phyloP scores from a whole-genome alignment of 2,888 invertebrate genomes.

The Pilophorus perplexus region DNA sequence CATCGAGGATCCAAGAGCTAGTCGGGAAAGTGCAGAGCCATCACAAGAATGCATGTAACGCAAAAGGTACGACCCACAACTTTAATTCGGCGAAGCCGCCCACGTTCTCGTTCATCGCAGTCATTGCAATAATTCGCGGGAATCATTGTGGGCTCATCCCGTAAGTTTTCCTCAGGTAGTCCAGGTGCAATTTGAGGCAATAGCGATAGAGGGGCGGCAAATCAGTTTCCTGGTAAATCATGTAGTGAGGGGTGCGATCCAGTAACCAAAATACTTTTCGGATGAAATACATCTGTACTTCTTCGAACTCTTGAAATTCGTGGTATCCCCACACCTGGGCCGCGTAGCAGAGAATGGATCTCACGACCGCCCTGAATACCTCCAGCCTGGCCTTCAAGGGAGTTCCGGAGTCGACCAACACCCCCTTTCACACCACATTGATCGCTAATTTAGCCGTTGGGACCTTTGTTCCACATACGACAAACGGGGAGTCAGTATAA shows the following conservation, averaged over 20 bases:
- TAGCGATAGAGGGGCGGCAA: not conserved
- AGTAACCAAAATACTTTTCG: conserved; percentile 17
- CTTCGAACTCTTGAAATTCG: not conserved
- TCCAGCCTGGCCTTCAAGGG: conserved; percentile 1
- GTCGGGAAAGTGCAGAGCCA: too few species aligned
- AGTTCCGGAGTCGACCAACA: too few species aligned
- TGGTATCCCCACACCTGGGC: conserved; percentile 23
- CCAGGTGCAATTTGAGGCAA: conserved; percentile 11
- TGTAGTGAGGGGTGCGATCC: not conserved
- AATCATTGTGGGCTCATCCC: not conserved
- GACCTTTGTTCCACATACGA: too few species aligned
- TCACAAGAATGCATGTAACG: too few species aligned
- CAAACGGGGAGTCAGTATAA: too few species aligned
- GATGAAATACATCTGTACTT: conserved; percentile 5
- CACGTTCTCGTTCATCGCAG: too few species aligned
- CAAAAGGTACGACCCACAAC: too few species aligned
- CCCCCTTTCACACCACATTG: too few species aligned
- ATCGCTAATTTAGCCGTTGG: too few species aligned
- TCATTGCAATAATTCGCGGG: not conserved
- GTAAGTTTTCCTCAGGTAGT: not conserved
- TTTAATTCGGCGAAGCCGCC: too few species aligned
- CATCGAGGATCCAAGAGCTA: too few species aligned
- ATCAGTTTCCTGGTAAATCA: conserved; percentile 9
- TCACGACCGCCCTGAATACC: not conserved
- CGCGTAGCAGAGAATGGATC: conserved; percentile 9